phyloP scores from a whole-genome alignment of 2,113 vertebrate genomes.

The Pomatorhinus ruficollis region DNA sequence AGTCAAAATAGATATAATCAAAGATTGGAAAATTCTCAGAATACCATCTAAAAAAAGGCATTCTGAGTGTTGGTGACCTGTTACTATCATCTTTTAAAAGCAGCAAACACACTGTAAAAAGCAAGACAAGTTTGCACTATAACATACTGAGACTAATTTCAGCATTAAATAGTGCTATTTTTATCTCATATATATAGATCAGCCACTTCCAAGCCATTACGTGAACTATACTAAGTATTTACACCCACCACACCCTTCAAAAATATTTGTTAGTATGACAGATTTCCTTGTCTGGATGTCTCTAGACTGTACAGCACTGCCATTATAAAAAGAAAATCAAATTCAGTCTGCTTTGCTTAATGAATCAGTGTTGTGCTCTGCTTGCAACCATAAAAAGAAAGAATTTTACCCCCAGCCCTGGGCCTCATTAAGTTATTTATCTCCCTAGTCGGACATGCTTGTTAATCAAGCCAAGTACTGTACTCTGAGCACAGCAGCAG shows the following conservation, averaged over 20 bases:
- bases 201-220: background rate
- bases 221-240: constrained; percentile 1
- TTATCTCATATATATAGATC: background rate
- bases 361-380: background rate
- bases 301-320: background rate
- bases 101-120: background rate
- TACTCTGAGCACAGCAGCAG: background rate
- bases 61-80: background rate
- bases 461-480: constrained; percentile 50
- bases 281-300: constrained; percentile 19
- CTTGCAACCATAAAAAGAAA: constrained; percentile 36
- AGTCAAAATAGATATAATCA: background rate
- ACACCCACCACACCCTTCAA: background rate
- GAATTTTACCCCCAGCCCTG: constrained; percentile 44
- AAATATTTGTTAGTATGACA: background rate
- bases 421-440: constrained; percentile 58
- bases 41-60: background rate
- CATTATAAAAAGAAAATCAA: background rate
- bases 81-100: background rate
- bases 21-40: background rate
- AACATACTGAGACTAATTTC: background rate
- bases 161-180: background rate
- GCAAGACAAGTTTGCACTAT: background rate
- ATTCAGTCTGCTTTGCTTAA: constrained; percentile 41
- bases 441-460: constrained; percentile 14